Percentiles rank a stretch among this genome's conserved stretches.
Evolutionary conservation across 2,113 vertebrate genomes (phyloP).

Genomic region (Pitta sordida): DNA sequence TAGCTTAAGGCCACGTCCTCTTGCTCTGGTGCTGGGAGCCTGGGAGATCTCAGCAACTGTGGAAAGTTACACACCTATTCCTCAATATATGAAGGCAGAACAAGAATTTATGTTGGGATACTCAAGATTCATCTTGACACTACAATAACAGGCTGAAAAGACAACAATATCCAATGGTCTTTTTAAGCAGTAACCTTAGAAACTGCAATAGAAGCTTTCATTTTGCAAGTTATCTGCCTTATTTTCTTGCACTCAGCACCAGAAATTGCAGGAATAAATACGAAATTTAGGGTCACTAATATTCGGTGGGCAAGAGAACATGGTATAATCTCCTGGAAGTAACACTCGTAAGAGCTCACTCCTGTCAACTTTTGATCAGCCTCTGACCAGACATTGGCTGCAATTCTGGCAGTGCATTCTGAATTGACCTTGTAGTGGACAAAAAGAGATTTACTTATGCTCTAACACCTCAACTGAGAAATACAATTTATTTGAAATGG

Average conservation of each 20-base stretch:
- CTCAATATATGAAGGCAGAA: rapidly evolving
- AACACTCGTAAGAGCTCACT: not conserved
- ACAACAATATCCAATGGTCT: not conserved
- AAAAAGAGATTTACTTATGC: not conserved
- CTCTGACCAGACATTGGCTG: not conserved
- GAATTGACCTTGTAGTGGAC: not conserved
- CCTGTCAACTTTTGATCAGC: not conserved
- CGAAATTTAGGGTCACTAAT: not conserved
- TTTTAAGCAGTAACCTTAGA: not conserved
- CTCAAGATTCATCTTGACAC: not conserved
- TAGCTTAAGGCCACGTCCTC: too few relatives aligned
- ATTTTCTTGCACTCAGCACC: not conserved
- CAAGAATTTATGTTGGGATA: not conserved
- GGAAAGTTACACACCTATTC: not conserved
- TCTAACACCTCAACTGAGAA: not conserved
- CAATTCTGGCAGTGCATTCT: not conserved
- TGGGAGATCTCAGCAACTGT: not conserved
- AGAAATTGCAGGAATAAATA: not conserved
- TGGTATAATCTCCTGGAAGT: not conserved
- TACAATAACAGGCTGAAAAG: not conserved
- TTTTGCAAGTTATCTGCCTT: not conserved
- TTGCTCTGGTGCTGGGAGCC: too few relatives aligned
- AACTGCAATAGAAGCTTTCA: not conserved
- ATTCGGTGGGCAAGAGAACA: not conserved
- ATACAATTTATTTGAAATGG: not conserved